A percentile compares a stretch with the other conserved stretches of the same genome.
phyloP scores from a whole-genome alignment of 2,797 vertebrate species.

The Danio aesculapii region DNA sequence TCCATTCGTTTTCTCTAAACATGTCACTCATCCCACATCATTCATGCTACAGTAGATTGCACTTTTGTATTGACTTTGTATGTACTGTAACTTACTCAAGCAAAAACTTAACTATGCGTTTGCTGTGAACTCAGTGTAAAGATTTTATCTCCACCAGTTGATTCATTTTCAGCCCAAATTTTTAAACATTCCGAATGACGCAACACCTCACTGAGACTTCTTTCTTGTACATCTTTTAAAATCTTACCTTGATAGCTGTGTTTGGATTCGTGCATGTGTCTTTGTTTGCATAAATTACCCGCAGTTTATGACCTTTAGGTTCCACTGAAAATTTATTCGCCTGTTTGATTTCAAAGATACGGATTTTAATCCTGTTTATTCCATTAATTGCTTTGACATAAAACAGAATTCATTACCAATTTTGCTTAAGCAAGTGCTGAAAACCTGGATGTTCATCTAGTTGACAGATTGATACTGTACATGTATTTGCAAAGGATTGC shows the following conservation, averaged over 20 bases:
- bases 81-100: too few relatives aligned
- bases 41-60: too few relatives aligned
- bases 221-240: not conserved
- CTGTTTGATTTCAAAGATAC: slow-evolving; percentile 35
- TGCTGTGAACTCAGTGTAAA: too few relatives aligned
- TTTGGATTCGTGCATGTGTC: not conserved
- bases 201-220: not conserved
- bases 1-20: too few relatives aligned
- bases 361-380: slow-evolving; percentile 13
- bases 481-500: too few relatives aligned
- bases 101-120: too few relatives aligned
- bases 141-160: too few relatives aligned
- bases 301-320: slow-evolving; percentile 26
- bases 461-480: too few relatives aligned
- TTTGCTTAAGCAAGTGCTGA: not conserved
- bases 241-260: not conserved
- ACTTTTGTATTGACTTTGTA: too few relatives aligned
- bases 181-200: not conserved
- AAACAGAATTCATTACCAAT: not conserved
- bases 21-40: too few relatives aligned
- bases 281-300: slow-evolving; percentile 2
- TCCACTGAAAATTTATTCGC: slow-evolving; percentile 6
- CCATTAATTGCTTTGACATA: slow-evolving; percentile 9
- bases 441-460: too few relatives aligned
- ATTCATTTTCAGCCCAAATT: too few relatives aligned